Evolutionary conservation across 1,140 invertebrate genomes (phyloP), one percentile per base, ranked within the genome.

Genomic region (Lineus longissimus): DNA sequence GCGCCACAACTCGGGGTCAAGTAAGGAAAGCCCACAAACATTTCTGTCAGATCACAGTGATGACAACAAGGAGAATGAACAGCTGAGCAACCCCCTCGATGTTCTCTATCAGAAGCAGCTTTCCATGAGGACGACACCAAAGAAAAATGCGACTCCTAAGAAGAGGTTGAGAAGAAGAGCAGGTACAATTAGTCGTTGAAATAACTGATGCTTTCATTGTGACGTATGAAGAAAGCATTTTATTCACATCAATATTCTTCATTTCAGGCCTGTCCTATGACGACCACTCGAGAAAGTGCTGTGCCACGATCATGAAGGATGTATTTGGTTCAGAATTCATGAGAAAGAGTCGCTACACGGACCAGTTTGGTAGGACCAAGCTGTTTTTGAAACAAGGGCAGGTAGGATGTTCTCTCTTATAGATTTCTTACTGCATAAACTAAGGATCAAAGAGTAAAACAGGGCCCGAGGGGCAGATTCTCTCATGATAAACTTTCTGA

Each of bases 311-410:
- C 2, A 56, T 75, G 31, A 61, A 51, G 15, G 15, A 62, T 25
- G 65, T 70, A 31, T 67, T 70, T 59, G 55, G 61, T 27, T 11
- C n/a, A 30, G 19, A 64, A 23, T 54, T 33, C n/a, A 25, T 30
- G 2, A 59, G 62, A 30, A 45, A 60, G 23, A 13, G 51, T 1
- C 41, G 54, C 17, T 51, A 67, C 2, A 60, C 36, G 1, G 22
- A 62, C 9, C 72, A 75, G 62, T 75, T 77, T 67, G 75, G 75
- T 13, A 58, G 58, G 36, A 70, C 68, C 45, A 75, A 74, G 51
- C 58, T 77, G 23, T 77, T 75, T 59, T 62, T 77, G 13, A 64
- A 64, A 30, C 61, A 72, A 30, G 60, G 66, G 23, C 75, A 77
- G 73, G 73, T 75, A 40, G 11, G 33, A n/a, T 6, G 23, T 9